Conservation (phyloP, 1,140 invertebrate species). For the Tribolium madens region DNA sequence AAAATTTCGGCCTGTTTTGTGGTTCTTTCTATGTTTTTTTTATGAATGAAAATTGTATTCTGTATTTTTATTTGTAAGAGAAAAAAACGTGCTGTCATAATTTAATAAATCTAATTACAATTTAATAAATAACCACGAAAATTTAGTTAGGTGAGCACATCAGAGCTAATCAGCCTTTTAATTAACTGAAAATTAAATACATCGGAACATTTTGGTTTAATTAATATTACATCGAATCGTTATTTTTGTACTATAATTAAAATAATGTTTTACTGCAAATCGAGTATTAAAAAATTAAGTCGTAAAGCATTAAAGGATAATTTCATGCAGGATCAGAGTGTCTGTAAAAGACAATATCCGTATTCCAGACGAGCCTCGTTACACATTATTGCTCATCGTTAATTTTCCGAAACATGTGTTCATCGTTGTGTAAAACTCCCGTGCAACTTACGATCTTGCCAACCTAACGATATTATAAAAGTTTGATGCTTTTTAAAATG, state of each 20-base stretch:
- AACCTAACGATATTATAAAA: conserved; percentile 43
- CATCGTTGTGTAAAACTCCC: conserved; percentile 48
- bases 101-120: neutral
- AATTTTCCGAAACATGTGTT: conserved; percentile 51
- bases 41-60: no score
- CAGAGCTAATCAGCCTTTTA: neutral
- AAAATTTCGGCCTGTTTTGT: no score
- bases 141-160: neutral
- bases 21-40: no score
- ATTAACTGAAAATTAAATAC: neutral
- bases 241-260: neutral
- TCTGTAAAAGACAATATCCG: conserved; percentile 42
- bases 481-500: conserved; percentile 35
- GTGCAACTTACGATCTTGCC: conserved; percentile 45
- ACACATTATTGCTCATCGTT: conserved; percentile 48
- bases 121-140: neutral
- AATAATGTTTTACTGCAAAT: neutral
- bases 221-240: neutral
- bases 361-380: conserved; percentile 39
- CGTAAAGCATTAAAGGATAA: neutral
- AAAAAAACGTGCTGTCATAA: no score
- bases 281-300: neutral
- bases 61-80: no score
- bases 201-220: neutral
- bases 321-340: conserved; percentile 6